These are phyloP conservation scores for Pseudochirops cupreus DNA, from an alignment of 2,797 vertebrate species.

Conservation along the genomic window DNA sequence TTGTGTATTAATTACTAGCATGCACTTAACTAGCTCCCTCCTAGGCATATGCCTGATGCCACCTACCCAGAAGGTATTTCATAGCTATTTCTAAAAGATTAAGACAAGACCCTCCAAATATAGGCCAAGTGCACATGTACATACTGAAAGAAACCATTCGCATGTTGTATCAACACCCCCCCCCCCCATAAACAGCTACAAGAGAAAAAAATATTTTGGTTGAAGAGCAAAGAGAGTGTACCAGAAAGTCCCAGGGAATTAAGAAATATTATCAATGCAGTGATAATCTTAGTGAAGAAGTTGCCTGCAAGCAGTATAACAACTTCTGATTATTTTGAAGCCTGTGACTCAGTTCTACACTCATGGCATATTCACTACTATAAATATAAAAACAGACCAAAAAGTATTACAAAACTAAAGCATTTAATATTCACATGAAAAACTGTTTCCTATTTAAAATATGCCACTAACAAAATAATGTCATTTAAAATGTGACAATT, in stretches of 20 bases:
- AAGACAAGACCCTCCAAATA: background rate
- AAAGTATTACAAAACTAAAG: background rate
- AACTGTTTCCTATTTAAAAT: background rate
- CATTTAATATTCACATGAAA: background rate
- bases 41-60: background rate
- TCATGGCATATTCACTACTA: background rate
- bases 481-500: background rate
- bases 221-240: background rate
- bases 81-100: background rate
- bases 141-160: background rate
- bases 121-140: background rate
- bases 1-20: background rate
- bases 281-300: background rate
- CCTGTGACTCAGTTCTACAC: background rate
- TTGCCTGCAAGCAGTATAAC: background rate
- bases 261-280: background rate
- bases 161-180: background rate
- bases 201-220: background rate
- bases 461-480: background rate
- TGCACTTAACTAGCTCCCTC: background rate
- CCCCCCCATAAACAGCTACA: background rate
- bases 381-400: background rate
- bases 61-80: background rate
- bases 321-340: background rate
- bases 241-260: background rate